Evolutionary conservation across 2,888 invertebrate genomes (phyloP).

Genomic region (Pteria penguin): DNA sequence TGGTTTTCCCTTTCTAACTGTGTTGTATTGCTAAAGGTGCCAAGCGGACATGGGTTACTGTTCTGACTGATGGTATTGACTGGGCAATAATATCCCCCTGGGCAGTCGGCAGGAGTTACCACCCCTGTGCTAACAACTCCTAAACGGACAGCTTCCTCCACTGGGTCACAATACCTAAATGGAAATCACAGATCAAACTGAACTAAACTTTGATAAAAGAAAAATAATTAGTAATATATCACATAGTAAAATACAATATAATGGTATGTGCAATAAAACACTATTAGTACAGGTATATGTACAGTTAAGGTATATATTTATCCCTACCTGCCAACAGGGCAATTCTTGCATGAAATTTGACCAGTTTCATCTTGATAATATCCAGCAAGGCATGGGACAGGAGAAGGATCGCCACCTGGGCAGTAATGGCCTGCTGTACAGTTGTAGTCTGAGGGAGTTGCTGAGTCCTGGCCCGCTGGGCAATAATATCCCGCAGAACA

Average conservation of each 20-base stretch:
- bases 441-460: constrained; percentile 82
- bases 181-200: too few species aligned
- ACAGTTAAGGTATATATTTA: too few species aligned
- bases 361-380: constrained; percentile 72
- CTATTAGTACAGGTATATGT: too few species aligned
- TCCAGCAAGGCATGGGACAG: constrained; percentile 70
- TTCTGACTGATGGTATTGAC: constrained; percentile 64
- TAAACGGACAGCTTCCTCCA: constrained; percentile 60
- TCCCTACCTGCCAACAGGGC: constrained; percentile 75
- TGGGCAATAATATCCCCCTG: constrained; percentile 73
- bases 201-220: too few species aligned
- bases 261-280: too few species aligned
- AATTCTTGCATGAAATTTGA: constrained; percentile 68
- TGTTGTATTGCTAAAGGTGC: constrained; percentile 72
- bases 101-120: constrained; percentile 65
- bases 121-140: constrained; percentile 64
- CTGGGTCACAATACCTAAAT: constrained; percentile 73
- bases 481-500: constrained; percentile 84
- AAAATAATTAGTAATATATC: too few species aligned
- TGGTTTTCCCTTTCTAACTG: constrained; percentile 61
- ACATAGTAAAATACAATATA: too few species aligned
- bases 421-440: constrained; percentile 78
- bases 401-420: constrained; percentile 66
- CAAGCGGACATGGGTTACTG: constrained; percentile 70
- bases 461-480: constrained; percentile 93